Evolutionary conservation across 37 sponge, comb jelly and placozoan genomes (phyloP), one percentile per base, ranked within the genome.

Genomic region (Crambe crambe): DNA sequence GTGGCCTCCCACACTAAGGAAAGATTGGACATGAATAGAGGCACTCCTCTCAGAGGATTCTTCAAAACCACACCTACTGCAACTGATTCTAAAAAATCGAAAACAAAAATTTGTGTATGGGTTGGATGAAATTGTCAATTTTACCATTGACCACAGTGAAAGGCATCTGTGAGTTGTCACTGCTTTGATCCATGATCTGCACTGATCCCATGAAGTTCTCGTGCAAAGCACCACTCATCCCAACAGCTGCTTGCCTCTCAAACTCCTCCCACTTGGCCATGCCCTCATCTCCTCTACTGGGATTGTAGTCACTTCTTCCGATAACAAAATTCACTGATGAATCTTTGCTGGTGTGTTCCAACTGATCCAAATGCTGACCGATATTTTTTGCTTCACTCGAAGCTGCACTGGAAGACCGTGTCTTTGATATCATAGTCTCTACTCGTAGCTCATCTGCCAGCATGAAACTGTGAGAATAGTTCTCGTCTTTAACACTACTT

Each of bases 31-130:
- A 88, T 58, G 31, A 77, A 60, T 22, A 82, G 72, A 20, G 78
- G 62, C 17, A 82, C 66, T 38, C 26, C 68, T 40, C 70, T 56
- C 15, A 92, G 78, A 1, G 75, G 81, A 77, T 92, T 92, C 79
- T 75, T 92, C 72, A 92, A 0, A 43, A 68, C 38, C 37, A 92
- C 51, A 62, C 82, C 78, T 30, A 92, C 89, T 31, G 56, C 68
- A 5, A 92, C 69, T 34, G 72, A 59, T 60, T 92, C 93, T 92
- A 70, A 8, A 82, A 17, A 40, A n/a, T 15, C 6, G 12, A 47
- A 47, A 47, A 47, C 6, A 47, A n/a, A n/a, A n/a, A n/a, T n/a
- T n/a, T n/a, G n/a, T n/a, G n/a, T n/a, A n/a, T n/a, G n/a, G n/a
- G n/a, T n/a, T 47, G 51, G 12, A 47, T 47, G 12, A 47, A 47